These are phyloP conservation scores for Apamea crenata DNA, from an alignment of 2,888 invertebrate genomes.

Conservation along the genomic window DNA sequence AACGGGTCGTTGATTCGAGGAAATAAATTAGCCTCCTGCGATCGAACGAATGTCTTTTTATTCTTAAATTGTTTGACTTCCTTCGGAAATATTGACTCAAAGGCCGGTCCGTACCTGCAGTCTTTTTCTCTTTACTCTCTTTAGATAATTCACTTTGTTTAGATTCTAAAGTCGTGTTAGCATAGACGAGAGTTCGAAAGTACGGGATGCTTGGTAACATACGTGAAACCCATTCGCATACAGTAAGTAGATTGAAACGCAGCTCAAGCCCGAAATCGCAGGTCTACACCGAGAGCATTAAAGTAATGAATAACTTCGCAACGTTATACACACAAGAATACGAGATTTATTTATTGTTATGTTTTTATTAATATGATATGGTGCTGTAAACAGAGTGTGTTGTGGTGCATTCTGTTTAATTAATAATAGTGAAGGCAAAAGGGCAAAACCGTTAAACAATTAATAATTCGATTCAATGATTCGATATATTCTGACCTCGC, in stretches of 20 bases:
- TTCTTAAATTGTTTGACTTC: slow-evolving; percentile 44
- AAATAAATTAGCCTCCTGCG: slow-evolving; percentile 52
- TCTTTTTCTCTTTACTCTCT: slow-evolving; percentile 18
- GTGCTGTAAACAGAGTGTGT: neutral
- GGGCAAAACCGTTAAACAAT: neutral
- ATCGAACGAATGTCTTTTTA: slow-evolving; percentile 37
- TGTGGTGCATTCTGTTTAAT: slow-evolving; percentile 3
- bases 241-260: slow-evolving; percentile 54
- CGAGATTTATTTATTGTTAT: slow-evolving; percentile 51
- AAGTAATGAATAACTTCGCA: slow-evolving; percentile 47
- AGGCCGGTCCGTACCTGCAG: slow-evolving; percentile 4
- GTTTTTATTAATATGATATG: slow-evolving; percentile 24
- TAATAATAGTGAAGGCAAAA: neutral
- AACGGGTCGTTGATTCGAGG: slow-evolving; percentile 55
- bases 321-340: slow-evolving; percentile 17
- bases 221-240: slow-evolving; percentile 32
- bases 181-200: slow-evolving; percentile 24
- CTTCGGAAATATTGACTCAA: slow-evolving; percentile 39
- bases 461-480: neutral
- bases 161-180: slow-evolving; percentile 23
- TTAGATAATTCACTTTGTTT: slow-evolving; percentile 36
- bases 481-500: neutral
- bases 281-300: slow-evolving; percentile 56
- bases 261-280: slow-evolving; percentile 31
- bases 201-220: slow-evolving; percentile 7